Evolutionary conservation across 2,888 invertebrate species (phyloP), one percentile per base, ranked within the genome.

Genomic region (Leptarthrus brevirostris): DNA sequence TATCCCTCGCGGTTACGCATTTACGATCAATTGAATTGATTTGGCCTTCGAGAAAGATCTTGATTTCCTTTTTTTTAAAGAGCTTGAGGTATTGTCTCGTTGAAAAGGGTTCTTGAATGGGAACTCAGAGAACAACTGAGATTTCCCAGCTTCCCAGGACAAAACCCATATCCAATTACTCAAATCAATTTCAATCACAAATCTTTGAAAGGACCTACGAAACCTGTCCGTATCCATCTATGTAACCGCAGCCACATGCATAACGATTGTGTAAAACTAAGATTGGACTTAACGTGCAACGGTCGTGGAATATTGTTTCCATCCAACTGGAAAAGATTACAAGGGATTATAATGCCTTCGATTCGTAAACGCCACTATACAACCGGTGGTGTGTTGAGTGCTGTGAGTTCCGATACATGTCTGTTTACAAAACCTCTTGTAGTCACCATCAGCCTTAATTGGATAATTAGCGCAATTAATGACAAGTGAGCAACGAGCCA

Each of bases 401-500:
- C 26, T 54, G n/a, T 18, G 24, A 26, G 44, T 24, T 24, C 64
- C 24, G n/a, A 64, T 47, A 16, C 22, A 64, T 64, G 64, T 64
- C 49, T 69, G 69, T 69, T 69, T 69, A 14, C 69, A 69, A 34
- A 69, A 52, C 16, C 69, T 52, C 69, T 69, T 69, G 49, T 69
- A 69, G 44, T 30, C 69, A 44, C 18, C 56, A 72, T 72, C 56
- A 47, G 12, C 56, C 44, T 26, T 72, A 72, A 72, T 72, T 56
- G 72, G 56, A 72, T 72, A 72, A 72, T 72, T 72, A 56, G 47
- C 72, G 44, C 44, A 47, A 72, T 72, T 72, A 72, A 58, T 56
- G 20, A 30, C 30, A 52, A 52, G 30, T 69, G 69, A 52, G n/a
- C 69, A 69, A 22, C 30, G 34, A 66, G 24, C 64, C 24, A 14